These are phyloP conservation scores for Hylomyscus alleni DNA, from an alignment of 2,797 vertebrate genomes.

Conservation along the genomic window DNA sequence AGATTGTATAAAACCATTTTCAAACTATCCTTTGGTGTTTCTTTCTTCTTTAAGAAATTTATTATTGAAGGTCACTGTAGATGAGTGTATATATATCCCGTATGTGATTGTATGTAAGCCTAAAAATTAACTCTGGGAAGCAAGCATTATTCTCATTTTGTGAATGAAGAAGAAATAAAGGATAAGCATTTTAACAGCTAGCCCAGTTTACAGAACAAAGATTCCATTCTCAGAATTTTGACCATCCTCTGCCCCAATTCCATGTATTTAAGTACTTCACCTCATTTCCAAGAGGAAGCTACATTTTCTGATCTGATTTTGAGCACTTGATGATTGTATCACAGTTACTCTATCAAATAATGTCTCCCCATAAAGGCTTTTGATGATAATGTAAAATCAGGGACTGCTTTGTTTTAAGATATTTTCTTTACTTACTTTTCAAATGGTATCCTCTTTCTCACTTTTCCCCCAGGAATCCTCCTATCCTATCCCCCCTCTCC, in stretches of 20 bases:
- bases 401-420: not conserved
- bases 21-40: not conserved
- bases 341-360: not conserved
- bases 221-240: slow-evolving; percentile 12
- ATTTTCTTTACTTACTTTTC: no score
- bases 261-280: not conserved
- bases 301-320: slow-evolving; percentile 18
- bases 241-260: not conserved
- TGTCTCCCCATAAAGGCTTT: not conserved
- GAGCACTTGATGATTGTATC: not conserved
- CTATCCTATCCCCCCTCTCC: no score
- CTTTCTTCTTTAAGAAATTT: slow-evolving; percentile 27
- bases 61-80: not conserved
- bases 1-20: not conserved
- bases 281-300: not conserved
- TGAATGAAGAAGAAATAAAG: slow-evolving; percentile 39
- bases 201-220: not conserved
- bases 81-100: not conserved
- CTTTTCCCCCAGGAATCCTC: no score
- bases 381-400: not conserved
- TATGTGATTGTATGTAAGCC: not conserved
- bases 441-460: no score
- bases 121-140: slow-evolving; percentile 14
- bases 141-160: not conserved
- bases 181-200: not conserved